Evolutionary conservation across 2,888 invertebrate species (phyloP), one percentile per base, ranked within the genome.

Genomic region (Pandemis heparana): DNA sequence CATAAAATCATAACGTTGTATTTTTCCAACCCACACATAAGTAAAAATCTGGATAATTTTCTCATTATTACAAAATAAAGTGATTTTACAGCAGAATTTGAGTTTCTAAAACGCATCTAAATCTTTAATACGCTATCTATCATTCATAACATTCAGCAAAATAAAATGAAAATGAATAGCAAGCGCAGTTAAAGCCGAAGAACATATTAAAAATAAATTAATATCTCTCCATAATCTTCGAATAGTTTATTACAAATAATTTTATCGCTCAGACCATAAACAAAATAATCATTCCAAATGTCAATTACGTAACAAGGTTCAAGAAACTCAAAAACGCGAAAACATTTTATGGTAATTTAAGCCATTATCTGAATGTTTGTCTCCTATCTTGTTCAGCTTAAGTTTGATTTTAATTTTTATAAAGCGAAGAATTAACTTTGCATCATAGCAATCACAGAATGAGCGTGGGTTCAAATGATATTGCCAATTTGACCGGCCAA

Each of bases 401-500:
- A 51, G 73, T 12, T 14, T 41, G 16, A 60, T 41, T 41, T 61
- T 64, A 12, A n/a, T 12, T 9, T 23, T 68, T 18, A 9, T 5
- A 10, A n/a, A 60, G 41, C 60, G 60, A 32, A 60, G 38, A 10
- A 59, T 23, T 64, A 59, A 64, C 48, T 46, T 41, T 41, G 67
- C 16, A 32, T 51, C 0, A 10, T 39, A 60, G 63, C 38, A 48
- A 63, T 60, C 73, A 60, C 69, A 64, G 59, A 69, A 16, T 41
- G 18, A 38, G 69, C 68, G 73, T 74, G 69, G 73, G 73, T 41
- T 74, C 51, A 69, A 68, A 74, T 69, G 69, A 59, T 69, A 64
- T 74, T 74, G 73, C 69, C 69, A 74, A 65, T 74, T 74, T 69
- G 43, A 65, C 64, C 16, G 48, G 60, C 73, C 73, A 74, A 69